phyloP scores from a whole-genome alignment of 2,797 vertebrate genomes.

The Enteromius radiatus region DNA sequence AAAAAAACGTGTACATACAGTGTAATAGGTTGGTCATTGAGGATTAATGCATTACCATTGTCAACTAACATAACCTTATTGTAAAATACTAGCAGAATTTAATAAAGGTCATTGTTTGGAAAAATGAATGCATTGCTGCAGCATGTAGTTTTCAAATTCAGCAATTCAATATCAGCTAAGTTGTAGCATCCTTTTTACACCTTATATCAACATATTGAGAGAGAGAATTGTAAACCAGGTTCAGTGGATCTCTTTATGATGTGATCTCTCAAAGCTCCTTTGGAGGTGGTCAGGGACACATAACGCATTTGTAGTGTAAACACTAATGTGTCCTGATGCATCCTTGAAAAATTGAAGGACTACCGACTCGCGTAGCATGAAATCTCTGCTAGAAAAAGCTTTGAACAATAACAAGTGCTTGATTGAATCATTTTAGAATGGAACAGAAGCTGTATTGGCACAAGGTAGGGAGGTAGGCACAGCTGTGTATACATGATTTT shows the following conservation, averaged over 20 bases:
- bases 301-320: slow-evolving; percentile 1
- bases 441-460: neutral
- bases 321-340: slow-evolving; percentile 1
- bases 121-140: too few relatives aligned
- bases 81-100: neutral
- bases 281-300: neutral
- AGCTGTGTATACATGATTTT: neutral
- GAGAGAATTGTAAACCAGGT: neutral
- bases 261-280: slow-evolving; percentile 1
- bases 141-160: neutral
- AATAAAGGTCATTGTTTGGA: neutral
- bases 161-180: neutral
- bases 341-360: neutral
- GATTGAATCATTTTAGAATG: neutral
- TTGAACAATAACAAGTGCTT: neutral
- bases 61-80: neutral
- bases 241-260: neutral
- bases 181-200: neutral
- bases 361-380: neutral
- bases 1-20: neutral
- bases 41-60: neutral
- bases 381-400: slow-evolving; percentile 4
- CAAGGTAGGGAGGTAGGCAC: neutral
- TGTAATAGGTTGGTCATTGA: neutral
- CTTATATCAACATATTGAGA: neutral